Conservation (phyloP, 2,888 invertebrate species). For the Seira ritae region DNA sequence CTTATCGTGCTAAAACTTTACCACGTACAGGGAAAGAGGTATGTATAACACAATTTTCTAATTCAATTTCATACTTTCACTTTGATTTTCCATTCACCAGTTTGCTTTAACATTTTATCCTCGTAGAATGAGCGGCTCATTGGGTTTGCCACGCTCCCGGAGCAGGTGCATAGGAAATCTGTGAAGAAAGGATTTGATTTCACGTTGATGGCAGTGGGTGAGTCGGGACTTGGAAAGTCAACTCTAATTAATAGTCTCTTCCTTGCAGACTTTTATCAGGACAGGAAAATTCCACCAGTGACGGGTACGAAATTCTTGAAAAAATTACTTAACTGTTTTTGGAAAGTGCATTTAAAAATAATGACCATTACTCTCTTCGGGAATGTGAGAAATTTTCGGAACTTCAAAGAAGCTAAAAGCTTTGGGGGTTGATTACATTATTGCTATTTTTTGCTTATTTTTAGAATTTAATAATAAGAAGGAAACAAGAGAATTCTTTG, state of each 20-base stretch:
- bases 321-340: too few species aligned
- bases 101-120: conserved; percentile 27
- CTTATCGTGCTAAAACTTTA: conserved; percentile 74
- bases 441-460: not conserved
- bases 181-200: conserved; percentile 99
- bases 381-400: not conserved
- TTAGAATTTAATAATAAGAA: not conserved
- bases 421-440: not conserved
- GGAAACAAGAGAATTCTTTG: not conserved
- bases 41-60: conserved; percentile 28
- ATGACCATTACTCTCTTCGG: not conserved
- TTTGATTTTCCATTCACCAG: not conserved
- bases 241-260: conserved; percentile 97
- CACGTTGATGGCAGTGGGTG: conserved; percentile 88
- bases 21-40: conserved; percentile 74
- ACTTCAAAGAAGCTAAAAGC: not conserved
- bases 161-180: conserved; percentile 97
- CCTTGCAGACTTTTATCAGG: conserved; percentile 95
- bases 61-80: not conserved
- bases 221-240: conserved; percentile 86
- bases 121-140: conserved; percentile 76
- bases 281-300: conserved; percentile 79
- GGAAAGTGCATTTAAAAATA: too few species aligned
- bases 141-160: conserved; percentile 96
- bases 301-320: conserved; percentile 68